These are phyloP conservation scores for Papilio xuthus DNA, from an alignment of 1,140 invertebrate species.

Conservation along the genomic window DNA sequence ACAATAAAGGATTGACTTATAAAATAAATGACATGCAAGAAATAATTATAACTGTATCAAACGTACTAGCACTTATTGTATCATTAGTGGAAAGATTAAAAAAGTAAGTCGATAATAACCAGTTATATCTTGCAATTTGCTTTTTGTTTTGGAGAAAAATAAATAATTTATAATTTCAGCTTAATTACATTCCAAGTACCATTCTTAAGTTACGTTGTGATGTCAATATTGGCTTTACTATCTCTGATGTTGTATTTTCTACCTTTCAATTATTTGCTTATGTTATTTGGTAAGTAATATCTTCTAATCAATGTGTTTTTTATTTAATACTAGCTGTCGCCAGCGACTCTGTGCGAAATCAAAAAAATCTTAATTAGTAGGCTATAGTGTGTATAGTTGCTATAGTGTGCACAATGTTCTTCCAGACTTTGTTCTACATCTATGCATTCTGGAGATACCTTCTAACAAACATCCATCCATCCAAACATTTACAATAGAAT, in stretches of 20 bases:
- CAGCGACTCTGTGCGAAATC: no score
- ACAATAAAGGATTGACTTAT: constrained; percentile 12
- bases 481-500: no score
- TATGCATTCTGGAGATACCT: no score
- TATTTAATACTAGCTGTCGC: no score
- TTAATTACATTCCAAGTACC: constrained; percentile 98
- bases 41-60: not conserved
- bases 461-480: no score
- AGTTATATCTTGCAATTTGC: not conserved
- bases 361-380: no score
- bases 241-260: constrained; percentile 92
- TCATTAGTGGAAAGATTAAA: constrained; percentile 20
- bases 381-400: no score
- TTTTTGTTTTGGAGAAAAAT: not conserved
- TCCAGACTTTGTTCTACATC: no score
- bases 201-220: constrained; percentile 94
- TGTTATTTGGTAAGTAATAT: constrained; percentile 80
- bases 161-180: constrained; percentile 81
- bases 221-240: constrained; percentile 85
- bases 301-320: not conserved
- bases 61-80: not conserved
- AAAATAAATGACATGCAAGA: constrained; percentile 10
- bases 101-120: constrained; percentile 10
- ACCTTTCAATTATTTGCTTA: constrained; percentile 93
- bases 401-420: no score